Conservation (phyloP, 2,113 vertebrate species). For the Centrocercus urophasianus region DNA sequence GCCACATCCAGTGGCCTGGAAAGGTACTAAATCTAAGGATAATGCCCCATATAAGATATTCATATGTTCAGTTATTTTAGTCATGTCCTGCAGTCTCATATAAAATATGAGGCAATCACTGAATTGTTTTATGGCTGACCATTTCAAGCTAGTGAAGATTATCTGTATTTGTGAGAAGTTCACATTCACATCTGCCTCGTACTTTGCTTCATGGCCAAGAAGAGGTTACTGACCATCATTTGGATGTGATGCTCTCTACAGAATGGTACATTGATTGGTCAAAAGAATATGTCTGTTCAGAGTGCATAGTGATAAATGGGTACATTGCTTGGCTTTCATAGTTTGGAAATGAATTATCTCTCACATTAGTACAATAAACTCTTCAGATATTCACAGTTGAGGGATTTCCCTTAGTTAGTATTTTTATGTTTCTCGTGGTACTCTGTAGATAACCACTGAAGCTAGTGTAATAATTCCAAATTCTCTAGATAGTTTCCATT, state of each 20-base stretch:
- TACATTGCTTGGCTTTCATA: neutral
- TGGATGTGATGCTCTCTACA: neutral
- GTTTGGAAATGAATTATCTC: neutral
- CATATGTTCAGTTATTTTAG: neutral
- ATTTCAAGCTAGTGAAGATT: neutral
- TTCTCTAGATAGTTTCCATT: neutral
- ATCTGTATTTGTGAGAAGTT: neutral
- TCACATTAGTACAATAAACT: neutral
- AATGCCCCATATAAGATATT: neutral
- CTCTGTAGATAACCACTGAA: neutral
- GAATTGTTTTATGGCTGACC: neutral
- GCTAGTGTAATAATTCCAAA: neutral
- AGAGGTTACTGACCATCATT: neutral
- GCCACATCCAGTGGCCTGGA: neutral
- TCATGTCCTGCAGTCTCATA: neutral
- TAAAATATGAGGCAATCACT: neutral
- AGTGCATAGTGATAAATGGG: neutral
- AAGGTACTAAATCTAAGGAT: neutral
- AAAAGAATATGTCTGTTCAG: neutral
- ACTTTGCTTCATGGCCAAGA: neutral
- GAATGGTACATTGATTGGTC: neutral
- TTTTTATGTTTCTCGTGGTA: neutral
- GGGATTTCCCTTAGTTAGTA: neutral
- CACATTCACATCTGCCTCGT: neutral
- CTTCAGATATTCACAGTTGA: neutral